Evolutionary conservation across 2,888 invertebrate species (phyloP).

Genomic region (Meghimatium bilineatum): DNA sequence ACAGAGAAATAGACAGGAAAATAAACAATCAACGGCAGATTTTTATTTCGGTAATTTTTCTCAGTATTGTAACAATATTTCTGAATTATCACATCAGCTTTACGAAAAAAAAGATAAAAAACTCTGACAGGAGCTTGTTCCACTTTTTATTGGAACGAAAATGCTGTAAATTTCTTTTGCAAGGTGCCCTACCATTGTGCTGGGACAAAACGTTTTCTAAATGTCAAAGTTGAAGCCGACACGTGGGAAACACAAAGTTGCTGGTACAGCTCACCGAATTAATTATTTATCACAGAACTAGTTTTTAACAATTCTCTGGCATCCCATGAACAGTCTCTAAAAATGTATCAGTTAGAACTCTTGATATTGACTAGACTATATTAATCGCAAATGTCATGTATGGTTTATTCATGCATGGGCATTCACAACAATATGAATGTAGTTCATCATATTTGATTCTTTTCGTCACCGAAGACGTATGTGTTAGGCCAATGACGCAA

Average conservation of each 20-base stretch:
- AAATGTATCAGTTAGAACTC: background rate
- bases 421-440: too few relatives aligned
- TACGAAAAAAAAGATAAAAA: too few relatives aligned
- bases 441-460: too few relatives aligned
- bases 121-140: background rate
- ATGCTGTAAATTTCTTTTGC: conserved; percentile 1
- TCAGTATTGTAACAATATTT: background rate
- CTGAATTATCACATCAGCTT: background rate
- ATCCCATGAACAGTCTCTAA: too few relatives aligned
- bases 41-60: background rate
- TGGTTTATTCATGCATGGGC: background rate
- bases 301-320: conserved; percentile 1
- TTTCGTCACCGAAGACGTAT: too few relatives aligned
- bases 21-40: background rate
- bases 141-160: background rate
- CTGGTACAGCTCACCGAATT: conserved; percentile 12
- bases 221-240: conserved; percentile 27
- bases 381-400: background rate
- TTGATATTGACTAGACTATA: background rate
- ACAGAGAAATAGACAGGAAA: too few relatives aligned
- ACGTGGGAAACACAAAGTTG: conserved; percentile 2
- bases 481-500: too few relatives aligned
- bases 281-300: conserved; percentile 9
- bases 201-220: conserved; percentile 14
- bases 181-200: background rate